Conservation (phyloP, 2,797 vertebrate species). For the Buphagus erythrorhynchus region DNA sequence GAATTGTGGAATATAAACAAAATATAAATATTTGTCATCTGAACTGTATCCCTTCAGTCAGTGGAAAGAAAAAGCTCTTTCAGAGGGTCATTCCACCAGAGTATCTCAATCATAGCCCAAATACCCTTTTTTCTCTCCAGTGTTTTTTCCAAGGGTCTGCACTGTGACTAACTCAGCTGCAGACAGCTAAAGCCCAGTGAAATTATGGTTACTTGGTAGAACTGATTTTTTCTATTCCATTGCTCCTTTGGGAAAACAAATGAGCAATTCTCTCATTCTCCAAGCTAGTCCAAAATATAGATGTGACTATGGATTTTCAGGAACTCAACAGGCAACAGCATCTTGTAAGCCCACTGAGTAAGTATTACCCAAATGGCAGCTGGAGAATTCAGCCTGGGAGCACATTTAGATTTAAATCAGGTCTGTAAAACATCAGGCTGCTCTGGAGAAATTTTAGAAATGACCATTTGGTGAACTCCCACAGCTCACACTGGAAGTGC, state of each 20-base stretch:
- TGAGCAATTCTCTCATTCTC: not conserved
- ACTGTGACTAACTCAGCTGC: not conserved
- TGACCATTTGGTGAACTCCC: not conserved
- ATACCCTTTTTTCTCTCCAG: not conserved
- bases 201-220: not conserved
- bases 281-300: not conserved
- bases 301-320: not conserved
- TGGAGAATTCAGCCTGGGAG: not conserved
- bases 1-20: rapidly evolving
- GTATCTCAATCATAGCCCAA: not conserved
- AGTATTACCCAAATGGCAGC: not conserved
- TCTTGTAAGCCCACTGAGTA: not conserved
- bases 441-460: not conserved
- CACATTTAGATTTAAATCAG: not conserved
- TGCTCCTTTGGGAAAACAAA: not conserved
- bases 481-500: not conserved
- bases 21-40: not conserved
- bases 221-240: not conserved
- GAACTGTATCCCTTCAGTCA: not conserved
- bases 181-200: not conserved
- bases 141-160: not conserved
- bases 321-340: not conserved
- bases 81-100: not conserved
- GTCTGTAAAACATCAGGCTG: rapidly evolving
- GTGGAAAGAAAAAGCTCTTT: not conserved